Percentiles rank a stretch among this genome's conserved stretches.
Evolutionary conservation across 2,797 vertebrate species (phyloP).

Genomic region (Eulemur albifrons): DNA sequence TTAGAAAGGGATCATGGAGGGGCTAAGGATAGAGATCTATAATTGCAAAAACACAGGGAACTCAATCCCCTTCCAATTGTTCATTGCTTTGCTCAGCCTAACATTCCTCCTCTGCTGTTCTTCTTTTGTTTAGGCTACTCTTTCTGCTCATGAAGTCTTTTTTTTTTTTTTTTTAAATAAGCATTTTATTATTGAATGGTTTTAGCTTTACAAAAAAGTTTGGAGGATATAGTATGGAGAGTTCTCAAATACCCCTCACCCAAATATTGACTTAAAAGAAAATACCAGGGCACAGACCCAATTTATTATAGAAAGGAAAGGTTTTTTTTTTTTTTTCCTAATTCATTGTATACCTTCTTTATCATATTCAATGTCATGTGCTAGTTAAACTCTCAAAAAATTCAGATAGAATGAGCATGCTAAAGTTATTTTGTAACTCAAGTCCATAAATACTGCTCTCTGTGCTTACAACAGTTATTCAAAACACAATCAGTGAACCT

Average conservation of each 20-base stretch:
- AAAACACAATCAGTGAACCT: not conserved
- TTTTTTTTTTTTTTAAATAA: not conserved
- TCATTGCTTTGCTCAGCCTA: not conserved
- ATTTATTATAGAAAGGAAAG: not conserved
- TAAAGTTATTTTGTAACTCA: not conserved
- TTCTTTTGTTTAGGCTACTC: not conserved
- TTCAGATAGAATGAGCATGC: not conserved
- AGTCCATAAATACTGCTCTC: not conserved
- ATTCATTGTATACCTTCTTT: not conserved
- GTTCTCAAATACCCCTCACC: not conserved
- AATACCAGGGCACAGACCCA: not conserved
- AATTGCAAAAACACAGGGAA: conserved; percentile 32
- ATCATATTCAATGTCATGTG: not conserved
- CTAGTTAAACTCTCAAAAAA: not conserved
- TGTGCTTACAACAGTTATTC: not conserved
- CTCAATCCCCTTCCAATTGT: not conserved
- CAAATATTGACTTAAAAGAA: not conserved
- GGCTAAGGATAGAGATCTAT: not conserved
- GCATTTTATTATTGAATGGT: not conserved
- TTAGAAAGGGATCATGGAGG: conserved; percentile 9
- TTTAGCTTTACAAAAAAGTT: not conserved
- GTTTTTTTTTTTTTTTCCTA: not conserved
- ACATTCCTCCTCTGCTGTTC: not conserved
- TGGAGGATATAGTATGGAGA: not conserved
- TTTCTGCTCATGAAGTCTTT: not conserved